Percentiles rank a stretch among this genome's conserved stretches.
These are phyloP conservation scores for Varanus komodoensis DNA, from an alignment of 2,113 vertebrate species.

Conservation along the genomic window DNA sequence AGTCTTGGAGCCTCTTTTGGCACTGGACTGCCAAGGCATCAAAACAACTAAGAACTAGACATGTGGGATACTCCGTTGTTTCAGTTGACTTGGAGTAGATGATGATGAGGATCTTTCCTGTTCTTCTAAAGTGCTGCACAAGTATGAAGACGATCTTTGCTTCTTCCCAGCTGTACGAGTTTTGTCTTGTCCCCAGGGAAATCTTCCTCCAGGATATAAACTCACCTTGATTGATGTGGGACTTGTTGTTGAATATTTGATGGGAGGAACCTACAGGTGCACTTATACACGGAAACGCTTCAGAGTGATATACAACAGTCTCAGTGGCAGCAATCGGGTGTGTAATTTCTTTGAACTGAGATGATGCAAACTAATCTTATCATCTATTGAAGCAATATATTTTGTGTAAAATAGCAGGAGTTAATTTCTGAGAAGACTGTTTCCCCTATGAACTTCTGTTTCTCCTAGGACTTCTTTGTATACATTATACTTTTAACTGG, in stretches of 20 bases:
- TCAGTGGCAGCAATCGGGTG: constrained; percentile 93
- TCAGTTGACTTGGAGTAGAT: no score
- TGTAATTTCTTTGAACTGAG: constrained; percentile 16
- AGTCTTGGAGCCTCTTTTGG: no score
- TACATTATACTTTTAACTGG: neutral
- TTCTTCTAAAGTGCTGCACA: neutral
- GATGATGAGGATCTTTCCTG: no score
- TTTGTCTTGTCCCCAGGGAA: constrained; percentile 82
- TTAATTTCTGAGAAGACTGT: neutral
- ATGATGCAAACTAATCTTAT: rapidly evolving
- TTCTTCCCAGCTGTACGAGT: constrained; percentile 25
- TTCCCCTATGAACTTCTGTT: neutral
- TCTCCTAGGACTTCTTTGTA: neutral
- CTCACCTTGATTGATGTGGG: constrained; percentile 97
- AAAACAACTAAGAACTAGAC: no score
- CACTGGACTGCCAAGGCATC: no score
- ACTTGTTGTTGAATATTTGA: constrained; percentile 95
- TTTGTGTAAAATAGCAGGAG: neutral
- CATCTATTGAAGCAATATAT: neutral
- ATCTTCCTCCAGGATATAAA: constrained; percentile 97
- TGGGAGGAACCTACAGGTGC: constrained; percentile 98
- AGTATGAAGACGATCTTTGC: neutral
- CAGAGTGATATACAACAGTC: constrained; percentile 96
- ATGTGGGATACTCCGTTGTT: no score
- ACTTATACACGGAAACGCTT: constrained; percentile 98